Percentiles rank a stretch among this genome's conserved stretches.
phyloP scores from a whole-genome alignment of 2,888 invertebrate genomes.

The Physocephala rufipes region DNA sequence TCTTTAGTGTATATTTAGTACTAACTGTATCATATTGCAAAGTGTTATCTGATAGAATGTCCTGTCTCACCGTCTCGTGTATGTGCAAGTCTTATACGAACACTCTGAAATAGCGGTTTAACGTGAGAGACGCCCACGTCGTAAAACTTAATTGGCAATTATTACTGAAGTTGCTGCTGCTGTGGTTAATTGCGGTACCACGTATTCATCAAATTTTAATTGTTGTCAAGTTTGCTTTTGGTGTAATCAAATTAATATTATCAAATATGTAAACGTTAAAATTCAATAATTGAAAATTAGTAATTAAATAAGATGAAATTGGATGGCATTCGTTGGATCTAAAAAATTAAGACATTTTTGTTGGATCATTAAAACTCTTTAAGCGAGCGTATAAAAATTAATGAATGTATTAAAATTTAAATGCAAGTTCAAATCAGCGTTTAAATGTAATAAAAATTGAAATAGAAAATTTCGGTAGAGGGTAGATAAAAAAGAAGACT shows the following conservation, averaged over 20 bases:
- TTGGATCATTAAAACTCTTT: neutral
- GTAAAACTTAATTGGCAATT: slow-evolving; percentile 35
- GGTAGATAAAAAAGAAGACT: too few species aligned
- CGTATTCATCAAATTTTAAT: neutral
- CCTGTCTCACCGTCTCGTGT: too few species aligned
- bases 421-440: too few species aligned
- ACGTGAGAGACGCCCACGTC: slow-evolving; percentile 17
- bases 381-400: neutral
- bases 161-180: slow-evolving; percentile 2
- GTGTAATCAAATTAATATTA: neutral
- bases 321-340: neutral
- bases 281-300: neutral
- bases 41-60: too few species aligned
- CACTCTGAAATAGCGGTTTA: neutral
- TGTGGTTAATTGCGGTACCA: slow-evolving; percentile 1
- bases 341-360: neutral
- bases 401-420: too few species aligned
- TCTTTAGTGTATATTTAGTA: too few species aligned
- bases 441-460: too few species aligned
- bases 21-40: too few species aligned
- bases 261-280: neutral
- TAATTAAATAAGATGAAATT: too few species aligned
- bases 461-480: too few species aligned
- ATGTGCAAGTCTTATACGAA: neutral
- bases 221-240: neutral